A percentile compares a stretch with the other conserved stretches of the same genome.
Evolutionary conservation across 2,113 vertebrate species (phyloP).

Genomic region (Proteles cristata): DNA sequence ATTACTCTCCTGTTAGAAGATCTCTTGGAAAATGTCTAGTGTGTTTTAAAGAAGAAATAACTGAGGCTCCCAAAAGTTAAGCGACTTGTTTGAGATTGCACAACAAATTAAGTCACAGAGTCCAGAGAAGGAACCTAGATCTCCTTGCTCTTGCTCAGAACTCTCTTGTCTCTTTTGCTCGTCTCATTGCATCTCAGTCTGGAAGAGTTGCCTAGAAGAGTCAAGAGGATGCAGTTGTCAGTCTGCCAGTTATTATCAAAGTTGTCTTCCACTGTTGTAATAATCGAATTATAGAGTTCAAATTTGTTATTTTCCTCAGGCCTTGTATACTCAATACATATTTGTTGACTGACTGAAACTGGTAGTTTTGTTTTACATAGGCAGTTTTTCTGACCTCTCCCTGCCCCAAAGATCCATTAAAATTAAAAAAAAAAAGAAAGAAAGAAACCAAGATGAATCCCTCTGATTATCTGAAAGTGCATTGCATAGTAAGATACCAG

Average conservation of each 20-base stretch:
- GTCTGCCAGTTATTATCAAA: background rate
- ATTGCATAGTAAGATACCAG: fast-evolving
- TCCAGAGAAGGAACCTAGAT: background rate
- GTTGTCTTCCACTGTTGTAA: background rate
- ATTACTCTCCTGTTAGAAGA: background rate
- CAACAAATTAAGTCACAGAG: background rate
- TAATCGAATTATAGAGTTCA: background rate
- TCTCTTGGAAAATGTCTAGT: background rate
- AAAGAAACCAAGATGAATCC: background rate
- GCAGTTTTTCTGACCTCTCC: constrained; percentile 26
- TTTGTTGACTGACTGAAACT: constrained; percentile 44
- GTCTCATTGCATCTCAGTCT: background rate
- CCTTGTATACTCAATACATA: background rate
- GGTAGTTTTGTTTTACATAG: constrained; percentile 16
- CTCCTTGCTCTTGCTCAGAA: background rate
- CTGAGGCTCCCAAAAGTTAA: background rate
- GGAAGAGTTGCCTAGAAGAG: background rate
- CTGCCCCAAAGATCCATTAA: background rate
- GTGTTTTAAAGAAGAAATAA: background rate
- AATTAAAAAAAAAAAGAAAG: background rate
- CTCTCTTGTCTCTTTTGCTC: too few relatives aligned
- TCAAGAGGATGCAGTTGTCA: background rate
- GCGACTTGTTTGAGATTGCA: background rate
- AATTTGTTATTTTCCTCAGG: background rate
- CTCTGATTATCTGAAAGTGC: constrained; percentile 31